Percentiles rank a stretch among this genome's conserved stretches.
phyloP scores from a whole-genome alignment of 30 jellyfish, hydroid and myxozoan species.

The Catostylus mosaicus region DNA sequence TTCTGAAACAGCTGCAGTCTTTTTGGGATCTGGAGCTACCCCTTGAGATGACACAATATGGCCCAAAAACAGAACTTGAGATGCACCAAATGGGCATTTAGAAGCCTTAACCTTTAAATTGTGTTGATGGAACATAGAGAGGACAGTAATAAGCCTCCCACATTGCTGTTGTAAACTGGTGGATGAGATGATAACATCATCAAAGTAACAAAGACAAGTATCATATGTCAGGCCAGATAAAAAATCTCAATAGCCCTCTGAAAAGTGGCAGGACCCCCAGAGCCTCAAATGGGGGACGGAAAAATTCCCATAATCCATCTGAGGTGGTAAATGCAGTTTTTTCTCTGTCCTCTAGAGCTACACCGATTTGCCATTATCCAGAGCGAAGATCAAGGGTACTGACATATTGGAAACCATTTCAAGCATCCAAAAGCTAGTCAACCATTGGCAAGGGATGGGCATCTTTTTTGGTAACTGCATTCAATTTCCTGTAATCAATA shows the following conservation, averaged over 20 bases:
- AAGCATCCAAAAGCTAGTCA: slow-evolving; percentile 51
- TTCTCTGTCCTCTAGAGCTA: slow-evolving; percentile 48
- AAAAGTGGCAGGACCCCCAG: slow-evolving; percentile 62
- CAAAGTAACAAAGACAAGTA: slow-evolving; percentile 52
- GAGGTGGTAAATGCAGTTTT: slow-evolving; percentile 65
- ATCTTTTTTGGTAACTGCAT: slow-evolving; percentile 53
- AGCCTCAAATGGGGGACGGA: slow-evolving; percentile 63
- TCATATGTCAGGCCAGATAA: slow-evolving; percentile 55
- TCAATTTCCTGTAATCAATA: slow-evolving; percentile 51
- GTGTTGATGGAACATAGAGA: slow-evolving; percentile 10
- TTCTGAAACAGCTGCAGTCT: slow-evolving; percentile 29
- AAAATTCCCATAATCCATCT: slow-evolving; percentile 47
- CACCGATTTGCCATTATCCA: slow-evolving; percentile 59
- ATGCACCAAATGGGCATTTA: slow-evolving; percentile 41
- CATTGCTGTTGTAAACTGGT: slow-evolving; percentile 22
- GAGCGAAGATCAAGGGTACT: slow-evolving; percentile 60
- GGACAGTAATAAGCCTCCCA: slow-evolving; percentile 1
- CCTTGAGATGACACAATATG: slow-evolving; percentile 26
- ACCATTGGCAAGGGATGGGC: slow-evolving; percentile 68
- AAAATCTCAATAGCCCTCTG: slow-evolving; percentile 65
- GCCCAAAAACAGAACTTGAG: slow-evolving; percentile 31
- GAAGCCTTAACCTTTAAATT: slow-evolving; percentile 38
- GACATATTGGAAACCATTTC: slow-evolving; percentile 25
- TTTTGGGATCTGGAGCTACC: slow-evolving; percentile 37
- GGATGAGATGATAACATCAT: slow-evolving; percentile 49